Conservation (phyloP, 2,797 vertebrate species). For the Argya squamiceps region DNA sequence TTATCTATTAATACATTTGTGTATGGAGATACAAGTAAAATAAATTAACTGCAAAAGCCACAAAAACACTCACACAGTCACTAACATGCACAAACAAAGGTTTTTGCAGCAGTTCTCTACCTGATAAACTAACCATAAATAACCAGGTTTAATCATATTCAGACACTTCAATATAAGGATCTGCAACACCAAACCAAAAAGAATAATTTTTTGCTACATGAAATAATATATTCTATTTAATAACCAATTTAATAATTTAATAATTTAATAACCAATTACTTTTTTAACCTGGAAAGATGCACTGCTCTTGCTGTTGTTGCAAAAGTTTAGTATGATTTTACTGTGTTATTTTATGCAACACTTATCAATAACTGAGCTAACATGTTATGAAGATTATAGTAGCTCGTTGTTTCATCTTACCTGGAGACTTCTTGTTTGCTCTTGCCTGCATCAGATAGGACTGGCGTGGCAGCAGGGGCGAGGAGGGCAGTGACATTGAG, state of each 20-base stretch:
- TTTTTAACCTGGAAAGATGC: neutral
- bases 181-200: neutral
- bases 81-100: neutral
- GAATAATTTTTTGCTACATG: neutral
- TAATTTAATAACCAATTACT: neutral
- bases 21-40: neutral
- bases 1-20: neutral
- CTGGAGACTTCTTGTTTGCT: slow-evolving; percentile 92
- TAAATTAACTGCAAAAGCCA: neutral
- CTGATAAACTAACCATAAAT: neutral
- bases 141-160: neutral
- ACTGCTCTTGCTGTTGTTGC: neutral
- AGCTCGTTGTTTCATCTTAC: slow-evolving; percentile 70
- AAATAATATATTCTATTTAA: neutral
- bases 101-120: neutral
- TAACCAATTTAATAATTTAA: too few species aligned
- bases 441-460: slow-evolving; percentile 87
- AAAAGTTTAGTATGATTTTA: neutral
- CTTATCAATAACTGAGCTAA: neutral
- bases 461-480: slow-evolving; percentile 93
- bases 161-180: neutral
- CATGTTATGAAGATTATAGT: neutral
- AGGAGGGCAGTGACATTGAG: slow-evolving; percentile 96
- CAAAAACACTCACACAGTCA: neutral
- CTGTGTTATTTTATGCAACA: neutral